phyloP scores from a whole-genome alignment of 2,113 vertebrate genomes.

The Callospermophilus lateralis region DNA sequence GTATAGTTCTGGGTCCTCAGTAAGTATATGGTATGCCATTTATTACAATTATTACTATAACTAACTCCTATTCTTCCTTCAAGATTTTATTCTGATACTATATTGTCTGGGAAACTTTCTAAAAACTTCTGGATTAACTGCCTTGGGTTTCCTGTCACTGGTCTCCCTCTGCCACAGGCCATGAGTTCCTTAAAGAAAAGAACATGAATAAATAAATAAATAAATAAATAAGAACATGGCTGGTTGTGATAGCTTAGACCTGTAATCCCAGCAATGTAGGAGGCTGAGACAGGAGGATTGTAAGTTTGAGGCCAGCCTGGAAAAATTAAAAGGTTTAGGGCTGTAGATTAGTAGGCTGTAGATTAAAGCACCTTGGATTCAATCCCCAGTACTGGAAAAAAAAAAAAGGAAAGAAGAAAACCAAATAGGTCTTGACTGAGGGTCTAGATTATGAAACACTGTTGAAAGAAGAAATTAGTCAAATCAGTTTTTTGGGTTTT shows the following conservation, averaged over 20 bases:
- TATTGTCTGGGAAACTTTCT: neutral
- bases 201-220: too few relatives aligned
- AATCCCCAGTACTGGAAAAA: too few relatives aligned
- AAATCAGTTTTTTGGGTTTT: neutral
- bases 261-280: too few relatives aligned
- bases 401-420: too few relatives aligned
- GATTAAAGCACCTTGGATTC: too few relatives aligned
- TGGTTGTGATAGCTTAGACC: too few relatives aligned
- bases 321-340: too few relatives aligned
- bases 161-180: neutral
- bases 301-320: too few relatives aligned
- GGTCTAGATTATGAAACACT: neutral
- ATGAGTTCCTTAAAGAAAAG: neutral
- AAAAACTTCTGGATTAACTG: neutral
- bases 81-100: neutral
- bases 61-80: neutral
- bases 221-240: neutral
- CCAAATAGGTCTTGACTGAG: neutral
- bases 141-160: neutral
- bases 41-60: neutral
- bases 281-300: too few relatives aligned
- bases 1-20: neutral
- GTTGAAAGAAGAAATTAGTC: neutral
- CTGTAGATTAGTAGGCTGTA: too few relatives aligned
- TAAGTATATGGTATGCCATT: neutral